Evolutionary conservation across 2,113 vertebrate genomes (phyloP).

Genomic region (Labrus mixtus): DNA sequence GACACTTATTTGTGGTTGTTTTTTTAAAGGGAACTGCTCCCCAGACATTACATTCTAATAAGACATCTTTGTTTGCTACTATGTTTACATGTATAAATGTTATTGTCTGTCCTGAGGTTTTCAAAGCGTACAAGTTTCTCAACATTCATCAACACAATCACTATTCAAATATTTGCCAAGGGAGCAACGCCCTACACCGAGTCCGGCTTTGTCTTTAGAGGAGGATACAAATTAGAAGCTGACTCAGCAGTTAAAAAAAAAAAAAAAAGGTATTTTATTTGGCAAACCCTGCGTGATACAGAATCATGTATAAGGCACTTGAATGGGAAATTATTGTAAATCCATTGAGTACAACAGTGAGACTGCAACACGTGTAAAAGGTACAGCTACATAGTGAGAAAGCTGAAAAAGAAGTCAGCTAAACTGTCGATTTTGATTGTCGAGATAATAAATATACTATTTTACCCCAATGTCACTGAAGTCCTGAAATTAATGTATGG

Average conservation of each 20-base stretch:
- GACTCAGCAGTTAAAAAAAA: slow-evolving; percentile 22
- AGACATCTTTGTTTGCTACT: background rate
- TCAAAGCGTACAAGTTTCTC: background rate
- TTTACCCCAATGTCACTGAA: slow-evolving; percentile 17
- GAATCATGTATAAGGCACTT: slow-evolving; percentile 56
- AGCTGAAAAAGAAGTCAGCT: background rate
- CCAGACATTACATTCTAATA: background rate
- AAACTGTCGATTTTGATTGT: slow-evolving; percentile 37
- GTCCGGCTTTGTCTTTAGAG: slow-evolving; percentile 1
- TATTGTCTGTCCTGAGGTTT: background rate
- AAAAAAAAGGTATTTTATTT: slow-evolving; percentile 68
- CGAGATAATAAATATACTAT: slow-evolving; percentile 53
- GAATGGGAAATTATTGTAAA: slow-evolving; percentile 25
- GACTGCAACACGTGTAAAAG: background rate
- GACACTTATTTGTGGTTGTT: no score
- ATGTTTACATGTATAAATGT: background rate
- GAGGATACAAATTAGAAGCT: slow-evolving; percentile 5
- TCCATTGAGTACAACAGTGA: slow-evolving; percentile 8
- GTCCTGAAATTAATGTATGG: slow-evolving; percentile 18
- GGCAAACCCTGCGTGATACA: slow-evolving; percentile 52
- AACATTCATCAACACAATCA: background rate
- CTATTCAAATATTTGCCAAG: slow-evolving; percentile 71
- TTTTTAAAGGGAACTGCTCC: no score
- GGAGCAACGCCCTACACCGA: slow-evolving; percentile 10
- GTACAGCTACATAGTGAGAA: background rate